Evolutionary conservation across 2,113 vertebrate genomes (phyloP), one percentile per base, ranked within the genome.

Genomic region (Clinocottus analis): DNA sequence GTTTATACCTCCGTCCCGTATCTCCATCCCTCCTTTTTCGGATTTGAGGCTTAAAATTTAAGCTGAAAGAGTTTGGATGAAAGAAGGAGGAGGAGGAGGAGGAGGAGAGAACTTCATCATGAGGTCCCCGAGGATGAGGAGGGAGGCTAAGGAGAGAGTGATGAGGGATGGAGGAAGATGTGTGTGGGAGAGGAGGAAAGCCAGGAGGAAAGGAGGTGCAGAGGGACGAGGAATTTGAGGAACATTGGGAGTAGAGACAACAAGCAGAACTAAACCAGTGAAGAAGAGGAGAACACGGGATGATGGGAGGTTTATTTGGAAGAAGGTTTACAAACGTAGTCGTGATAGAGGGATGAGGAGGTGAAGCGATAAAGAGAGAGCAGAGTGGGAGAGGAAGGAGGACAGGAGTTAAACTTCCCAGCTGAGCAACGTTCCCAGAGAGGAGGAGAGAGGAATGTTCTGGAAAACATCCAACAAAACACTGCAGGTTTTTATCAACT

Each of bases 391-490:
- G 65, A 39, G 17, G 43, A 21, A 68, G 55, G 83, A 85, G 79
- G 72, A 85, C 59, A 51, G 47, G 59, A 66, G 10, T 67, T n/a
- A 19, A 74, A 80, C 62, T 35, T 4, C 35, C 27, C 69, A 65
- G 76, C 75, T 75, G 75, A 59, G 31, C 12, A 59, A 63, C 13
- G 45, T 37, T 75, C 35, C 41, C 31, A 33, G 47, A 19, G 35
- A 2, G 25, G 59, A 45, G 33, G 62, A 55, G 47, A 14, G 35
- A 81, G 80, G 78, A 85, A 87, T 84, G 88, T 85, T 87, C 88
- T 91, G 89, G 90, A 88, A 79, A 65, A 31, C 53, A 65, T 60
- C 59, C 27, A 69, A 4, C 43, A 13, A 21, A 61, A 56, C 33
- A 23, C 43, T n/a, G 63, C 60, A 62, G 69, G 23, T 59, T 72